A percentile compares a stretch with the other conserved stretches of the same genome.
phyloP scores from a whole-genome alignment of 1,140 invertebrate species.

The Eriocheir sinensis region DNA sequence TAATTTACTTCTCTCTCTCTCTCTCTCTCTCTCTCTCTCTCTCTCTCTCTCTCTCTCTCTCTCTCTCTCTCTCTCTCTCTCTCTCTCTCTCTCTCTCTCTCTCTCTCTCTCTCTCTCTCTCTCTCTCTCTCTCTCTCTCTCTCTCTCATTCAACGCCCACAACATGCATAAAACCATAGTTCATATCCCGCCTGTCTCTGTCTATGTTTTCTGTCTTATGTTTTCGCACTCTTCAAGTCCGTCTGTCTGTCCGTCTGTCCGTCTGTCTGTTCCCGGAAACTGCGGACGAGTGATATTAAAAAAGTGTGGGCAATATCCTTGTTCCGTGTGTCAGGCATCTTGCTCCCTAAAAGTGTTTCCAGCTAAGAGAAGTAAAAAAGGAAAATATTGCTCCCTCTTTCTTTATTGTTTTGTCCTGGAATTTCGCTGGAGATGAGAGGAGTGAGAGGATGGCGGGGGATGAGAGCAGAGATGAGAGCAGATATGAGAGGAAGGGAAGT shows the following conservation, averaged over 20 bases:
- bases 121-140: not conserved
- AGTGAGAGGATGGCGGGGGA: not conserved
- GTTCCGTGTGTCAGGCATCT: not conserved
- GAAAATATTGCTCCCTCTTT: not conserved
- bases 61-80: slow-evolving; percentile 22
- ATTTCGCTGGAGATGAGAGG: not conserved
- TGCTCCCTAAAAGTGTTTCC: slow-evolving; percentile 24
- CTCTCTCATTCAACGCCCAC: not conserved
- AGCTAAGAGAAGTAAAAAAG: not conserved
- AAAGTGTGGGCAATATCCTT: not conserved
- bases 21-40: slow-evolving; percentile 4
- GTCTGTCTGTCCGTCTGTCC: not conserved
- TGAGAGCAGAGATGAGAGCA: not conserved
- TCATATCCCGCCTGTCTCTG: not conserved
- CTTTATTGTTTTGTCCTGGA: not conserved
- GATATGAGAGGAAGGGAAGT: no score
- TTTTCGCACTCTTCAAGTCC: not conserved
- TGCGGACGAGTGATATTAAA: not conserved
- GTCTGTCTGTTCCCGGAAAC: not conserved
- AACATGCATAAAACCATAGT: not conserved
- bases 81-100: not conserved
- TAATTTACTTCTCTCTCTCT: not conserved
- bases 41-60: not conserved
- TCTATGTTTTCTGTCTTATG: not conserved
- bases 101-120: slow-evolving; percentile 22